These are phyloP conservation scores for Drosophila ohnishii DNA, from an alignment of 1,140 invertebrate genomes.

Conservation along the genomic window DNA sequence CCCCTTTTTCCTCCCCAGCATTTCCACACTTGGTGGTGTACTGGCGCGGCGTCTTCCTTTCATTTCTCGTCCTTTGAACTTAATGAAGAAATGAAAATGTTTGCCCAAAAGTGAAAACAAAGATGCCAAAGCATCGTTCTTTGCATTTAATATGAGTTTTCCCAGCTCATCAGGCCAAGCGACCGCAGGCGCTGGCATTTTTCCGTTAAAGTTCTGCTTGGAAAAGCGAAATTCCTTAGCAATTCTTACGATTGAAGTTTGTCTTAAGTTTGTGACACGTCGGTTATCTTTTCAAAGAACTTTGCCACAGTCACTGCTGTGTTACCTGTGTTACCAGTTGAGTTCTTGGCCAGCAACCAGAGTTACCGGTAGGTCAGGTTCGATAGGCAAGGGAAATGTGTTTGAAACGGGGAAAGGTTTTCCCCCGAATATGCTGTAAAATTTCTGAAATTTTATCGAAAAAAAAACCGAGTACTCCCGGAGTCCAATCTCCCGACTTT, in stretches of 20 bases:
- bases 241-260: slow-evolving; percentile 29
- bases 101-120: slow-evolving; percentile 23
- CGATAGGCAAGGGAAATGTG: too few species aligned
- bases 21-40: neutral
- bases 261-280: slow-evolving; percentile 16
- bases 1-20: neutral
- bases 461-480: neutral
- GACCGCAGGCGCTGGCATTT: neutral
- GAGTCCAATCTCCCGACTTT: neutral
- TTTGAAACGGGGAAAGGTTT: too few species aligned
- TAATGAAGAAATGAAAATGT: slow-evolving; percentile 38
- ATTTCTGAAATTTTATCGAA: neutral
- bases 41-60: neutral
- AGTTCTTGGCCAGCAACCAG: too few species aligned
- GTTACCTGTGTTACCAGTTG: neutral
- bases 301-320: neutral
- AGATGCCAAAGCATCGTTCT: slow-evolving; percentile 5
- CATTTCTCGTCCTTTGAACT: slow-evolving; percentile 30
- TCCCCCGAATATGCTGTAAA: too few species aligned
- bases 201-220: neutral
- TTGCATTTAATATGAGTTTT: neutral
- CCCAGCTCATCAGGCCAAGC: slow-evolving; percentile 1
- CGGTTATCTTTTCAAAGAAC: slow-evolving; percentile 2
- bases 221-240: slow-evolving; percentile 5
- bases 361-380: too few species aligned